A percentile compares a stretch with the other conserved stretches of the same genome.
Evolutionary conservation across 2,113 vertebrate species (phyloP).

Genomic region (Anguilla rostrata): DNA sequence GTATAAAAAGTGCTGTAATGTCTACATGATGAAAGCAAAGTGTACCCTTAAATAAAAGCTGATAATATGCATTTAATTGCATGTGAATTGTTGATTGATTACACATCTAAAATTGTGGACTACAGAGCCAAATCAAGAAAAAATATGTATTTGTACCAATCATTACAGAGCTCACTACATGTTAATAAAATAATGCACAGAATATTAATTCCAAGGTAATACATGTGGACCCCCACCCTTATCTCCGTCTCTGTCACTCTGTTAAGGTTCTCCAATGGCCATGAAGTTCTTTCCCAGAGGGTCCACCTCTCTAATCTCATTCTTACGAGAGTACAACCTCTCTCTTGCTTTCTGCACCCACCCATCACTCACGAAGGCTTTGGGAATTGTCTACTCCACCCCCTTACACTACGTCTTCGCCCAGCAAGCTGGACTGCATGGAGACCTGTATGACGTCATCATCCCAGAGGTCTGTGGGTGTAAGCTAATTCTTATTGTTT

Average conservation of each 20-base stretch:
- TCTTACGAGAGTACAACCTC: constrained; percentile 82
- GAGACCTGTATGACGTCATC: constrained; percentile 82
- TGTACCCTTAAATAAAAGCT: no score
- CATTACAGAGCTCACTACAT: neutral
- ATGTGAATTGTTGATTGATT: no score
- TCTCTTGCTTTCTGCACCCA: constrained; percentile 80
- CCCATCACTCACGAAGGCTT: constrained; percentile 72
- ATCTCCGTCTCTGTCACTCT: neutral
- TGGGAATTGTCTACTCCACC: constrained; percentile 76
- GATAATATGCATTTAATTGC: no score
- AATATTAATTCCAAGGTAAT: no score
- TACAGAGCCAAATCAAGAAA: no score
- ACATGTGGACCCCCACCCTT: neutral
- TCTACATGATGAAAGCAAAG: no score
- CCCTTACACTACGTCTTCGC: constrained; percentile 76
- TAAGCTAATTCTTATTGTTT: accelerated
- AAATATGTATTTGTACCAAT: no score
- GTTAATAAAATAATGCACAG: neutral
- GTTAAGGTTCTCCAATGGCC: constrained; percentile 74
- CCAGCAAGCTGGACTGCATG: constrained; percentile 77
- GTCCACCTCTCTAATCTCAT: constrained; percentile 66
- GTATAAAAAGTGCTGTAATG: no score
- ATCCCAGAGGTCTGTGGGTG: constrained; percentile 56
- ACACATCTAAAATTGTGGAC: no score
- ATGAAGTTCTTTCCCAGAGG: constrained; percentile 79